Base-by-base conservation (phyloP, 2,888 invertebrate species). In the Drosophila birchii region DNA sequence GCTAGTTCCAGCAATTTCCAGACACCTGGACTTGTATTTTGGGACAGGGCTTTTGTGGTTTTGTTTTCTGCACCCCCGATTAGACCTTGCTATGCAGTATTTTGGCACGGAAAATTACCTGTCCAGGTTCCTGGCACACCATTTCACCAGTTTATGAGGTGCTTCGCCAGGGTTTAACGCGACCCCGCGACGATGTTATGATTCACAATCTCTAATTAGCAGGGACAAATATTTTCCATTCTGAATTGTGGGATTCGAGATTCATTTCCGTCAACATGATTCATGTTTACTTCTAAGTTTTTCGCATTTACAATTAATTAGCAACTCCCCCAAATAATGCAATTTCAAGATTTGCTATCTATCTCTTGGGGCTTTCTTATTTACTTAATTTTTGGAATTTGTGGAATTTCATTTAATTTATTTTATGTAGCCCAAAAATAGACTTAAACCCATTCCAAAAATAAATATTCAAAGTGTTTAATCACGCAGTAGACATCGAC, bases 251-350 rank as follows among this genome's bases (percentile, higher is more conserved):
- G 41, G 26, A 44, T 36, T 47, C 29, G 29, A 26, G 29, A 47
- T 32, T 44, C 43, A 64, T 23, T 74, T 38, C 45, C n/a, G 12
- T 18, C 23, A 47, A 63, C 32, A 47, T 76, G 85, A 76, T 63
- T 87, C 77, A 81, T 58, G 11, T 64, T 51, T 56, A 57, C 61
- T 32, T 41, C 38, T 45, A 68, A 45, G 45, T 51, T 72, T 74
- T 74, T 56, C 11, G 23, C 34, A 29, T 23, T 29, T 62, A 18
- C 34, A 74, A 0, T 20, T 20, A 45, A 72, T 74, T 72, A 72
- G 45, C 75, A 32, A 44, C 53, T 53, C 45, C 11, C 38, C n/a
- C 51, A 36, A 36, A 26, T 12, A 34, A 39, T 49, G 18, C 39
- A 41, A 32, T 14, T 23, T 8, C 12, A 12, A 54, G 12, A 54